Base-by-base conservation (phyloP, 2,113 vertebrate species). In the Labrus mixtus region DNA sequence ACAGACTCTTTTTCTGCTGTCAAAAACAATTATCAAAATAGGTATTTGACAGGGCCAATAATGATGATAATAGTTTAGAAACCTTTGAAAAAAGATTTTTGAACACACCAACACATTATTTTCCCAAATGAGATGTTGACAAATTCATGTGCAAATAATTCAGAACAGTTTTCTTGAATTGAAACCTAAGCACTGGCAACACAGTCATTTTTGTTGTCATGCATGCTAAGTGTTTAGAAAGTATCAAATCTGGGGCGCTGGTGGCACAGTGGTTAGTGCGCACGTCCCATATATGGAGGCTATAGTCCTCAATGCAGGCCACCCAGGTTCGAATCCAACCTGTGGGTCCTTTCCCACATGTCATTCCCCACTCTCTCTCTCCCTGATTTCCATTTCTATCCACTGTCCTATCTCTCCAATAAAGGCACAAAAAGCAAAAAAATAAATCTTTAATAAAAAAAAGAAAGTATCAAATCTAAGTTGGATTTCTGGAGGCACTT, bases 51-150 rank as follows among this genome's bases (percentile, higher is more conserved):
- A 6, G 3, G 51, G 54, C 39, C 58, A 45, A 19, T 79, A 70
- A 50, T 61, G 68, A 46, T 60, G 57, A 74, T 66, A 69, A 63
- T 66, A 45, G 43, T 46, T 61, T 8, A 48, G 57, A 54, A 75
- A 63, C 22, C 68, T 70, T 66, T 71, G 43, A 58, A 48, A 74
- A 78, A 68, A 67, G 6, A 66, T 64, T 62, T 62, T 68, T 10
- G 62, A 66, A 71, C 43, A 69, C 45, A 9, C 39, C 72, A 70
- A 62, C 50, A 36, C 36, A 54, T 58, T 41, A 63, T 79, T 73
- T 64, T 76, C 72, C n/a, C 69, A 25, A 45, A 63, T 66, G 65
- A 58, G 70, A 62, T 33, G 29, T 33, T 33, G 29, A 33, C 29
- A 33, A 10, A 59, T 60, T 17, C 37, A 45, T 81, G 46, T 68